Conservation (phyloP, 2,113 vertebrate species). For the Prunella fulvescens region DNA sequence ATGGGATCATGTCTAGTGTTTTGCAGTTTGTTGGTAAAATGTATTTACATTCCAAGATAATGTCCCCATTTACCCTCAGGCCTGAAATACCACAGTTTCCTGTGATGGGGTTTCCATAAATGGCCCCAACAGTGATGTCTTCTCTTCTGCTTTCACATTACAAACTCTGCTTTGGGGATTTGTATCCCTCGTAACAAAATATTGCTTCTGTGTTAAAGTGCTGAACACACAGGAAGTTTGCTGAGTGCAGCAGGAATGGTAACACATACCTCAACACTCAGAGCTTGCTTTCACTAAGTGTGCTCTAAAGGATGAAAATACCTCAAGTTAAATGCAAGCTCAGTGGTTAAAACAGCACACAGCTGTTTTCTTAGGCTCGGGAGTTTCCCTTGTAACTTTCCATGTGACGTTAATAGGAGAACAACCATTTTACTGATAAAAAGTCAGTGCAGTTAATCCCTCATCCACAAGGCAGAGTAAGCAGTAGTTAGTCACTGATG, state of each 20-base stretch:
- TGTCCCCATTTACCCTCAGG: background rate
- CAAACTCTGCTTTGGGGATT: background rate
- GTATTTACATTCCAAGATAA: background rate
- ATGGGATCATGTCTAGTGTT: background rate
- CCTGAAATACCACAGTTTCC: background rate
- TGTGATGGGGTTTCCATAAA: background rate
- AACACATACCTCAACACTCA: background rate
- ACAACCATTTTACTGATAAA: background rate
- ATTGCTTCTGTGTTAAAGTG: background rate
- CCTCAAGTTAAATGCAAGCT: background rate
- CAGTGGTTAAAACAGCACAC: background rate
- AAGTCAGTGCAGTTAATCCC: background rate
- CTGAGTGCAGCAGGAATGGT: background rate
- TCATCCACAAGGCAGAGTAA: background rate
- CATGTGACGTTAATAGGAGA: background rate
- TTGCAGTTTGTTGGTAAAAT: slow-evolving; percentile 11
- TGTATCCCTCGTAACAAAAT: slow-evolving; percentile 38
- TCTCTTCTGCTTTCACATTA: slow-evolving; percentile 7
- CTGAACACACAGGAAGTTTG: slow-evolving; percentile 39
- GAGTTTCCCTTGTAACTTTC: background rate
- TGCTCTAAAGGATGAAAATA: background rate
- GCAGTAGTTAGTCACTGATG: background rate
- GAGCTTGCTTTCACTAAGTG: background rate
- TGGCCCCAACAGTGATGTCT: background rate
- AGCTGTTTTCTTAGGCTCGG: background rate